Conservation (phyloP, 2,888 invertebrate genomes). For the Platypus cylindrus region DNA sequence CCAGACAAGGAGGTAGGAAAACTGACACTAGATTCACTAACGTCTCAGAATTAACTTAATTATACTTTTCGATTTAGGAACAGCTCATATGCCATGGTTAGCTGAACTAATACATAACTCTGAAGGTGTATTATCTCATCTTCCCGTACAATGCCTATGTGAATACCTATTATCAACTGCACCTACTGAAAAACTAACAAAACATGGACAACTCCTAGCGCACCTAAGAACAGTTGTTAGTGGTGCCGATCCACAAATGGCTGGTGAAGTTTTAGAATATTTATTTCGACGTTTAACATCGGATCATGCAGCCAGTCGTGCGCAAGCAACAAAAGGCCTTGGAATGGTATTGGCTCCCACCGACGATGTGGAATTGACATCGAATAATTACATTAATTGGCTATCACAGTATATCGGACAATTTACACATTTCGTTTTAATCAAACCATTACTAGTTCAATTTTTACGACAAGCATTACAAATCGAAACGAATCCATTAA, state of each 20-base stretch:
- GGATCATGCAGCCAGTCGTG: constrained; percentile 61
- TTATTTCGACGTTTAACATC: constrained; percentile 76
- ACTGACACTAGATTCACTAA: neutral
- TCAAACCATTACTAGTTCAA: constrained; percentile 53
- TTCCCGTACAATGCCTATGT: constrained; percentile 95
- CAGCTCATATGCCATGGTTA: constrained; percentile 94
- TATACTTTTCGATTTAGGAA: constrained; percentile 22
- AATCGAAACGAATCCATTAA: constrained; percentile 75
- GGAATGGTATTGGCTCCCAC: constrained; percentile 30
- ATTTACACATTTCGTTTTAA: constrained; percentile 65
- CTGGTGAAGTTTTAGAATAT: constrained; percentile 81
- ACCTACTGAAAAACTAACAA: constrained; percentile 55
- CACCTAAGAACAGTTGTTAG: constrained; percentile 47
- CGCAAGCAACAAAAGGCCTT: constrained; percentile 54
- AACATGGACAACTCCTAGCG: constrained; percentile 49
- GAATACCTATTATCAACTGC: constrained; percentile 75
- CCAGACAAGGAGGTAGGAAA: constrained; percentile 52
- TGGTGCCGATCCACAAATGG: constrained; percentile 39
- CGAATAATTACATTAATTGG: constrained; percentile 37
- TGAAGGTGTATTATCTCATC: constrained; percentile 71
- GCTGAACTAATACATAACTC: constrained; percentile 87
- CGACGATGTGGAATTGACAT: constrained; percentile 27
- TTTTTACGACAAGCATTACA: constrained; percentile 78
- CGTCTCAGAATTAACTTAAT: too few species aligned
- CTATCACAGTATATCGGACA: constrained; percentile 51